Conservation (phyloP, 2,797 vertebrate genomes). For the Pangasius djambal region DNA sequence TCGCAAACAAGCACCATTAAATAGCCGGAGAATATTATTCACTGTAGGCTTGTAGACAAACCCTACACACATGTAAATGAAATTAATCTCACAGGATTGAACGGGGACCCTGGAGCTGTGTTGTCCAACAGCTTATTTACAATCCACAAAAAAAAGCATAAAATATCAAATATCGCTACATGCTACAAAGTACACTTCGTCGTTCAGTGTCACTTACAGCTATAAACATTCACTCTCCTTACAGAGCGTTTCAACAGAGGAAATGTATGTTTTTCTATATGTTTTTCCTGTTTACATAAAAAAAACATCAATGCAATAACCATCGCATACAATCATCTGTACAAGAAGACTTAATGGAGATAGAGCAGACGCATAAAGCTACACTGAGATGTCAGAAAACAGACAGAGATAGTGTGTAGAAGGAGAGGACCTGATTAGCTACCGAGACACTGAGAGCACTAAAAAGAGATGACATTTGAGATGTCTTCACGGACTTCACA, state of each 20-base stretch:
- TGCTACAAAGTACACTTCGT: background rate
- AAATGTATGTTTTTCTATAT: background rate
- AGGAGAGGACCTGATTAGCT: background rate
- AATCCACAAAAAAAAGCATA: background rate
- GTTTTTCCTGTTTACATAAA: background rate
- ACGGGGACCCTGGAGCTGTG: background rate
- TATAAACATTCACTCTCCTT: background rate
- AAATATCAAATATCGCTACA: background rate
- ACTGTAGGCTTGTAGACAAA: background rate
- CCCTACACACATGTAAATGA: background rate
- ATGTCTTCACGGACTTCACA: background rate
- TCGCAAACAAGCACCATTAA: background rate
- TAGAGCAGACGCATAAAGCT: background rate
- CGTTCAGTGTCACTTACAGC: background rate
- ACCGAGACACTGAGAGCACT: no score
- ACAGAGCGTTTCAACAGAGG: background rate
- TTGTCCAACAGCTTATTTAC: background rate
- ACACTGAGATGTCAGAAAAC: no score
- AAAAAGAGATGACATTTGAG: background rate
- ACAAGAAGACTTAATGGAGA: background rate
- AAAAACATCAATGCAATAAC: background rate
- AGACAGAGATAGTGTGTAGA: background rate
- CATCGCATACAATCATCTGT: background rate
- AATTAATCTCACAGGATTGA: background rate
- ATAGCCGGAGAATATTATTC: background rate